These are phyloP conservation scores for Achatina immaculata DNA, from an alignment of 1,140 invertebrate genomes.

Conservation along the genomic window DNA sequence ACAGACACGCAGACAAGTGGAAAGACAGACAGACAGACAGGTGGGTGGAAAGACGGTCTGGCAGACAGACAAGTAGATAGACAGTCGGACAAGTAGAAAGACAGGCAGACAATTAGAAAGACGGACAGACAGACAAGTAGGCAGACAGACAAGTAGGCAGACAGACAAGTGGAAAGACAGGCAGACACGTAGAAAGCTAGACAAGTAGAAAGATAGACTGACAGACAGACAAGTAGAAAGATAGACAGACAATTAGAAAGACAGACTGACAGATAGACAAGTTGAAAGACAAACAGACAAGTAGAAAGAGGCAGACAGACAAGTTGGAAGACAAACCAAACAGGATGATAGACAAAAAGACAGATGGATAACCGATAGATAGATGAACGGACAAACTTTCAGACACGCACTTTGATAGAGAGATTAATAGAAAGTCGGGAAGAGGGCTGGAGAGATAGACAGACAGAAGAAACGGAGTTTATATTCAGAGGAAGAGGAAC, in stretches of 20 bases:
- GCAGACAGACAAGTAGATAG: conserved; percentile 16
- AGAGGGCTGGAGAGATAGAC: too few relatives aligned
- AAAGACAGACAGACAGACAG: too few relatives aligned
- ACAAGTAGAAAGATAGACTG: not conserved
- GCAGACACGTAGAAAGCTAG: not conserved
- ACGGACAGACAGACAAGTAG: conserved; percentile 12
- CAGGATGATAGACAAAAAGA: not conserved
- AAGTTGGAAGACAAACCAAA: not conserved
- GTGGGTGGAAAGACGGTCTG: too few relatives aligned
- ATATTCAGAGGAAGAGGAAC: too few relatives aligned
- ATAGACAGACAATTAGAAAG: not conserved
- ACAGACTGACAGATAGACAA: not conserved
- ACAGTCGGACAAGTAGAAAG: conserved; percentile 16
- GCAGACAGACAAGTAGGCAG: conserved; percentile 9
- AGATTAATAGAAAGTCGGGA: too few relatives aligned
- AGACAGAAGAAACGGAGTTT: too few relatives aligned
- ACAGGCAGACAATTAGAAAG: conserved; percentile 23
- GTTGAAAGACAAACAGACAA: not conserved
- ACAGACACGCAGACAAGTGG: too few relatives aligned
- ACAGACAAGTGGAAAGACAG: not conserved
- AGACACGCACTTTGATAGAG: too few relatives aligned
- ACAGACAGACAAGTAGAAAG: not conserved
- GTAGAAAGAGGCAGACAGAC: not conserved
- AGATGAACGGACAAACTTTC: too few relatives aligned
- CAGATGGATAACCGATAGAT: too few relatives aligned